Evolutionary conservation across 2,888 invertebrate genomes (phyloP), one percentile per base, ranked within the genome.

Genomic region (Psylliodes chrysocephalus): DNA sequence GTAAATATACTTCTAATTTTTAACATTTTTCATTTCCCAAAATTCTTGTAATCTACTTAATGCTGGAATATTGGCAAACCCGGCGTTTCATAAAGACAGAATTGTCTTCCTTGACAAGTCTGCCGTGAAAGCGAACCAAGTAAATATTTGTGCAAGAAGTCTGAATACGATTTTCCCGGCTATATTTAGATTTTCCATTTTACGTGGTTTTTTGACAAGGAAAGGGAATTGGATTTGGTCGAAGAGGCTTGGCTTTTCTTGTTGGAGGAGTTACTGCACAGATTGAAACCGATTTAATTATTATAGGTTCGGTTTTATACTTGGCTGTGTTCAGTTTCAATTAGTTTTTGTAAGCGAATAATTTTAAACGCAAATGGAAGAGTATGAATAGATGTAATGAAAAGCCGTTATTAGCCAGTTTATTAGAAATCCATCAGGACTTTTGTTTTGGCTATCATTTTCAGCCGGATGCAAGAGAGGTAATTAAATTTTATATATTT

Each of bases 31-130:
- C 52, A 52, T 38, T 52, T 51, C 52, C 35, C 52, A 52, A 35
- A 52, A 52, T 19, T 52, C 38, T 38, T 35, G 19, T 52, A 52
- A 52, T 52, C 52, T 17, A 52, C 35, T 52, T 52, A 49, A 19
- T 38, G 8, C n/a, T 18, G 19, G 52, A 1, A 19, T 22, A n/a
- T 33, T 35, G n/a, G 12, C 35, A 35, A n/a, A 35, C 35, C 35
- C 4, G 3, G 1, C 14, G 10, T 14, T 35, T 35, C 14, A 35
- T 14, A 35, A 35, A 4, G 35, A 12, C n/a, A 10, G 35, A 14
- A 35, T 35, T 35, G 35, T 35, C 35, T 35, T 38, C 12, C 40
- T 10, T 19, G 38, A 15, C 40, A 22, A 19, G 15, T 53, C 19
- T 38, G 12, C 12, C 22, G 19, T 22, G 38, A 38, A 15, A 38